phyloP scores from a whole-genome alignment of 2,797 vertebrate genomes.

The Premnoplex brunnescens region DNA sequence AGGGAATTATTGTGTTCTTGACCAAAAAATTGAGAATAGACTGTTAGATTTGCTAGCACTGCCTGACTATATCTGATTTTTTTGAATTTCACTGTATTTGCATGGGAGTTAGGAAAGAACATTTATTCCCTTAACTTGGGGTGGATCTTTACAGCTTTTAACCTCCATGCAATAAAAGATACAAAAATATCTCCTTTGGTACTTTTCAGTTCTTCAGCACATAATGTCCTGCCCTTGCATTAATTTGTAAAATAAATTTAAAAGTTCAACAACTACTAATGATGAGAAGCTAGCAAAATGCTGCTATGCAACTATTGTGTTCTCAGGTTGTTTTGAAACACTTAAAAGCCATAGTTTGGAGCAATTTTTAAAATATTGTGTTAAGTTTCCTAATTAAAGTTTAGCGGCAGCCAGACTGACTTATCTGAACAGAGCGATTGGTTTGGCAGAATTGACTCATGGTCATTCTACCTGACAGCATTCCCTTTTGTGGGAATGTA shows the following conservation, averaged over 20 bases:
- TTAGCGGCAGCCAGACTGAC: background rate
- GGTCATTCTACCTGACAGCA: conserved; percentile 50
- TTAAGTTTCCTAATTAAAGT: background rate
- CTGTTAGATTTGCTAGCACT: background rate
- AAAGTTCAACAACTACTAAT: background rate
- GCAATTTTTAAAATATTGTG: background rate
- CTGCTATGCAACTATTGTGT: background rate
- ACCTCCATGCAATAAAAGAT: background rate
- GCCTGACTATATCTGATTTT: background rate
- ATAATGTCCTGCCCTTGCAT: background rate
- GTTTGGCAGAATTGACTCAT: conserved; percentile 21
- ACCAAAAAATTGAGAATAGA: background rate
- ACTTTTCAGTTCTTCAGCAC: background rate
- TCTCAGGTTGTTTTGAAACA: background rate
- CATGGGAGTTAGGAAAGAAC: background rate
- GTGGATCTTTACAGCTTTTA: background rate
- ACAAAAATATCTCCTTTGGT: background rate
- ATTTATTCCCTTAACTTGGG: background rate
- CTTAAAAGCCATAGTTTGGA: background rate
- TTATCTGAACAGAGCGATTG: background rate
- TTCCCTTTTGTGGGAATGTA: conserved; percentile 43
- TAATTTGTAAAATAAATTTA: background rate
- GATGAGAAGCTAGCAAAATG: background rate
- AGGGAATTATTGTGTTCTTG: background rate
- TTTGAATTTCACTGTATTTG: background rate